Evolutionary conservation across 1,140 invertebrate genomes (phyloP).

Genomic region (Neodiprion virginianus): DNA sequence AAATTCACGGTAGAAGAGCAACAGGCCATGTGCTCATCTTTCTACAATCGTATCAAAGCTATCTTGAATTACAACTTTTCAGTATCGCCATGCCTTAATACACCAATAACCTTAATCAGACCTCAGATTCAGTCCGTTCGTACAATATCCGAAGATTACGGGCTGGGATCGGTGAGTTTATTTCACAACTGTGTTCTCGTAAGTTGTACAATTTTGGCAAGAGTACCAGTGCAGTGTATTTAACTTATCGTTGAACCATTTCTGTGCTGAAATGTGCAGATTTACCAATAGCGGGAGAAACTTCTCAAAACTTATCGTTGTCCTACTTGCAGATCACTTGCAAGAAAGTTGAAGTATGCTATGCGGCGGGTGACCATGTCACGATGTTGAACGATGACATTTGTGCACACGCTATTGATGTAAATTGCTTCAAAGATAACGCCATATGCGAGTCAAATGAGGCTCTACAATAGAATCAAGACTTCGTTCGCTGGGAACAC

Average conservation of each 20-base stretch:
- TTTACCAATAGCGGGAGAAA: too few species aligned
- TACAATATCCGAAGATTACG: slow-evolving; percentile 68
- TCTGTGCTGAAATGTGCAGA: not conserved
- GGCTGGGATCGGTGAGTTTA: slow-evolving; percentile 69
- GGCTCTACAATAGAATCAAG: too few species aligned
- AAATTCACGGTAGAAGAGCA: slow-evolving; percentile 50
- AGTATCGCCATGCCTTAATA: slow-evolving; percentile 48
- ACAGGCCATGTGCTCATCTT: slow-evolving; percentile 47
- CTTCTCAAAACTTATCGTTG: too few species aligned
- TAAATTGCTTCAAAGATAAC: too few species aligned
- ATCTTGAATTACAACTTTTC: slow-evolving; percentile 53
- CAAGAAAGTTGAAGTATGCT: not conserved
- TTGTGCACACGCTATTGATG: slow-evolving; percentile 21
- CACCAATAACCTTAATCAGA: slow-evolving; percentile 65
- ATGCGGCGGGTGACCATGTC: slow-evolving; percentile 50
- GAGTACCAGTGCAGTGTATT: not conserved
- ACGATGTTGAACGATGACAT: slow-evolving; percentile 68
- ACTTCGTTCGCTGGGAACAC: too few species aligned
- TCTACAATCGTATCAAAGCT: slow-evolving; percentile 64
- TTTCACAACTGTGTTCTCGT: slow-evolving; percentile 68
- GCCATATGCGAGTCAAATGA: too few species aligned
- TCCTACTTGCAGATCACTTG: not conserved
- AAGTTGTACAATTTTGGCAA: slow-evolving; percentile 67
- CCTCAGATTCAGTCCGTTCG: slow-evolving; percentile 63
- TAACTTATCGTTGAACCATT: not conserved